Conservation (phyloP, 2,888 invertebrate genomes). For the Tetropium fuscum region DNA sequence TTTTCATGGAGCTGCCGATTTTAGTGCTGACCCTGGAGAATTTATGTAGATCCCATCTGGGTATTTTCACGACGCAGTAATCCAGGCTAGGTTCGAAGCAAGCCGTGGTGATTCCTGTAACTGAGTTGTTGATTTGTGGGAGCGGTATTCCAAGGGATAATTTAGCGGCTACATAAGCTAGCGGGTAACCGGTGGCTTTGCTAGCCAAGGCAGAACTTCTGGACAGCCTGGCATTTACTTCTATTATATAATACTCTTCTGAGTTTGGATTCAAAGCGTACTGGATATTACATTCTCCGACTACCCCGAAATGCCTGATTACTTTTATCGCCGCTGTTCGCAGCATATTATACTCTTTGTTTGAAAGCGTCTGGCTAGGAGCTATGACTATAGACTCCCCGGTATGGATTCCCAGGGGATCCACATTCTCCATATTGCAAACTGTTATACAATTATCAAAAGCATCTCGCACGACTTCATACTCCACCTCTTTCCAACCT, state of each 20-base stretch:
- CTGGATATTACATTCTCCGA: constrained; percentile 99
- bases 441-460: constrained; percentile 99
- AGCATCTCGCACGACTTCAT: constrained; percentile 98
- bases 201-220: constrained; percentile 98
- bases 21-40: constrained; percentile 96
- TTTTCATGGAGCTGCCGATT: constrained; percentile 99
- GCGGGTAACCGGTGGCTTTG: constrained; percentile 98
- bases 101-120: constrained; percentile 95
- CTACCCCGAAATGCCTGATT: constrained; percentile 93
- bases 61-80: constrained; percentile 99
- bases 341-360: constrained; percentile 95
- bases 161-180: constrained; percentile 99
- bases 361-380: constrained; percentile 97
- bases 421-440: constrained; percentile 99
- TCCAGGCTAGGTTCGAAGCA: constrained; percentile 99
- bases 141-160: constrained; percentile 88
- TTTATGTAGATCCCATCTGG: constrained; percentile 97
- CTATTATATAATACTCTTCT: constrained; percentile 91
- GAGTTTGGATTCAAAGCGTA: constrained; percentile 96
- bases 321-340: constrained; percentile 95
- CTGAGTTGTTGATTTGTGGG: constrained; percentile 91
- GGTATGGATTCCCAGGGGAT: constrained; percentile 98
- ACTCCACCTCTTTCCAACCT: constrained; percentile 99
- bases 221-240: constrained; percentile 97
- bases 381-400: constrained; percentile 99